Conservation (phyloP, 2,797 vertebrate genomes). For the Clangula hyemalis region DNA sequence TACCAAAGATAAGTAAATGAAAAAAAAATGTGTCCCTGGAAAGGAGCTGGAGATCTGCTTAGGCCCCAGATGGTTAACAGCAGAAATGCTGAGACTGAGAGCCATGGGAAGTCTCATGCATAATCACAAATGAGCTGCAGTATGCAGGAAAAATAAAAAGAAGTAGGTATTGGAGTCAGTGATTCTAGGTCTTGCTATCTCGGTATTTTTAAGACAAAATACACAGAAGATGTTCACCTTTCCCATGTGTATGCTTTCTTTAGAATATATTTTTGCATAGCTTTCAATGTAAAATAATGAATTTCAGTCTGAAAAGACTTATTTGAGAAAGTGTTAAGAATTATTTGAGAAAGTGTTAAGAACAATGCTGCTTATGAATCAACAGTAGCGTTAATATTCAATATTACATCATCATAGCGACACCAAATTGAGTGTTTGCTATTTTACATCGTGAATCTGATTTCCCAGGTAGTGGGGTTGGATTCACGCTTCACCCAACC, state of each 20-base stretch:
- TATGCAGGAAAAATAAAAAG: neutral
- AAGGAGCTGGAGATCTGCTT: neutral
- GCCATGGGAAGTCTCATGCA: neutral
- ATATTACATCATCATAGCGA: neutral
- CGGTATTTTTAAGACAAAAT: neutral
- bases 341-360: neutral
- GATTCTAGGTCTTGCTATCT: neutral
- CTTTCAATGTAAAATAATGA: neutral
- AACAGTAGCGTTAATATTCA: neutral
- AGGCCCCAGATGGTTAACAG: neutral
- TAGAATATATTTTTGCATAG: neutral
- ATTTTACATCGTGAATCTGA: neutral
- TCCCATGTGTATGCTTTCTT: neutral
- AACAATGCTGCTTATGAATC: neutral
- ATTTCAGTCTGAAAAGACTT: neutral
- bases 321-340: neutral
- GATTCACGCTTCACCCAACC: neutral
- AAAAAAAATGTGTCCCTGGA: neutral
- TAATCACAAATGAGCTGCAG: neutral
- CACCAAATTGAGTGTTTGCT: constrained; percentile 35
- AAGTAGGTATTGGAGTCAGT: neutral
- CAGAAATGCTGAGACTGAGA: neutral
- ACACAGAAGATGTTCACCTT: neutral
- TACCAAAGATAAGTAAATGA: neutral
- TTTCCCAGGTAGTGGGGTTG: neutral